Evolutionary conservation across 2,888 invertebrate species (phyloP), one percentile per base, ranked within the genome.

Genomic region (Graphium colonna): DNA sequence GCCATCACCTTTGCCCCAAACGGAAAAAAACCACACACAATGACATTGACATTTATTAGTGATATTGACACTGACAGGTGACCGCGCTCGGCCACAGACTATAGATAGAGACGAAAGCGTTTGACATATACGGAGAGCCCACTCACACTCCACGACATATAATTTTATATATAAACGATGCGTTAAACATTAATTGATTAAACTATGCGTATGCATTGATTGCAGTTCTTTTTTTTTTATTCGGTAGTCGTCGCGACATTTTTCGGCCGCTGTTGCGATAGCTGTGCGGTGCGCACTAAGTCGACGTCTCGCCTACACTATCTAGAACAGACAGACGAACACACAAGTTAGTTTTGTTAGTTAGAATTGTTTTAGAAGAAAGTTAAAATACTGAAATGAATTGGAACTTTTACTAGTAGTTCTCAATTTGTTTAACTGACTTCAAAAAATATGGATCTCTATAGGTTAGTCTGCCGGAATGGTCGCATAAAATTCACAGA

Each of bases 281-380:
- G 83, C 82, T 79, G 73, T 73, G 81, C 74, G 77, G 80, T 72
- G 68, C 70, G 77, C 77, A 79, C 75, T 75, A 76, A 75, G 73
- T 73, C 69, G 72, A 73, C 69, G 61, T 71, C 67, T 69, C 67
- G 36, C 65, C 69, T 73, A 78, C 71, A 73, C 71, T 73, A 73
- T 69, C 82, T 82, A 80, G 33, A 75, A 81, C 47, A 61, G 61
- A 62, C 49, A 60, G 16, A 33, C 5, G 9, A n/a, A n/a, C 16
- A 39, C 13, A 47, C 21, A 48, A 39, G 8, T 38, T 18, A 10
- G 18, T 16, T 21, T 21, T 21, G 2, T 3, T 9, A 18, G 21
- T 3, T 21, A 21, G 21, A 21, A 21, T 21, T 2, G 21, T 5
- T 3, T 21, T 28, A 5, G 4, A 41, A 47, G 15, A 51, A 3